phyloP scores from a whole-genome alignment of 2,888 invertebrate species.

The Andrena bucephala region DNA sequence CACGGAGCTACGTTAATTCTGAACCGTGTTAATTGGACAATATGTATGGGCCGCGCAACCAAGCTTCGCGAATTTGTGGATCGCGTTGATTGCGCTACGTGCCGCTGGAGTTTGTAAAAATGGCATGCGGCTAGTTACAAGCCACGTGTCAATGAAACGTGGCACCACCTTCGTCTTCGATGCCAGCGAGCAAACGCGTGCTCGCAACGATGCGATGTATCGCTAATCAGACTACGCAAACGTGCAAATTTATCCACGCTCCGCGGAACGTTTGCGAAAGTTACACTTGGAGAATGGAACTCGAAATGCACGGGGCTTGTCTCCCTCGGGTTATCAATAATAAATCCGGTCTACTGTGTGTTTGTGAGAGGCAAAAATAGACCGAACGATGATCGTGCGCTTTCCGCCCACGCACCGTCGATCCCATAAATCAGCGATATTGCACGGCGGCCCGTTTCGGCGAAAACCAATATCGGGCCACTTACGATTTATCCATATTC shows the following conservation, averaged over 20 bases:
- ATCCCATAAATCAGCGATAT: conserved; percentile 57
- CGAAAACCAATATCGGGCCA: conserved; percentile 70
- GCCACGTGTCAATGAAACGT: no score
- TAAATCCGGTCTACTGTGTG: neutral
- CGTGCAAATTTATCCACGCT: no score
- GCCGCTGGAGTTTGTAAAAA: neutral
- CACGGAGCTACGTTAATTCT: conserved; percentile 12
- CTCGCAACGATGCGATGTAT: no score
- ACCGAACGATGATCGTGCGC: conserved; percentile 18
- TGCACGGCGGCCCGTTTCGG: conserved; percentile 32
- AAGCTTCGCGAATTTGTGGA: conserved; percentile 11
- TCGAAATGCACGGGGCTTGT: no score
- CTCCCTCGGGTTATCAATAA: neutral
- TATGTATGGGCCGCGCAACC: conserved; percentile 7
- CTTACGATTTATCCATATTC: conserved; percentile 74
- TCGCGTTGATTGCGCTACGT: conserved; percentile 18
- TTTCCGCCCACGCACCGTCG: conserved; percentile 32
- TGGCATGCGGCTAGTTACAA: neutral
- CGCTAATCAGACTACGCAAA: no score
- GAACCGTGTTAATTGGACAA: conserved; percentile 23
- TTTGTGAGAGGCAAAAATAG: neutral
- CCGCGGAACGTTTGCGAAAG: no score
- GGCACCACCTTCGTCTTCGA: no score
- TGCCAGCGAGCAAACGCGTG: no score
- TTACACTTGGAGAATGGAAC: no score